Evolutionary conservation across 2,888 invertebrate genomes (phyloP).

Genomic region (Labia minor): DNA sequence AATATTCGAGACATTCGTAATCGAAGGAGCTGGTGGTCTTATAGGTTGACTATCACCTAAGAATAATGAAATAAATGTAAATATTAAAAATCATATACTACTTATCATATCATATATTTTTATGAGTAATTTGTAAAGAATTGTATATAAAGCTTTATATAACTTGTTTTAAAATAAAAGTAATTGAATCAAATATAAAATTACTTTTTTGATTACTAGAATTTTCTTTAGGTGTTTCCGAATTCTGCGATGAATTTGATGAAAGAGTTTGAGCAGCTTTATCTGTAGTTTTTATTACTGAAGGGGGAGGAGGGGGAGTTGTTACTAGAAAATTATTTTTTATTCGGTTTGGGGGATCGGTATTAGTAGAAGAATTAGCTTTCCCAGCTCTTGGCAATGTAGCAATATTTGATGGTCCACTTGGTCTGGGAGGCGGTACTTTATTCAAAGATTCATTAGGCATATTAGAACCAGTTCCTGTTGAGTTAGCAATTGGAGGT

Average conservation of each 20-base stretch:
- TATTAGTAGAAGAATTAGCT: not conserved
- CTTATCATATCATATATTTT: too few species aligned
- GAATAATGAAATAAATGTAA: not conserved
- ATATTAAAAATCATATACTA: not conserved
- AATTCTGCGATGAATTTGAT: constrained; percentile 24
- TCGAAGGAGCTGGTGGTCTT: not conserved
- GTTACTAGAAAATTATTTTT: constrained; percentile 16
- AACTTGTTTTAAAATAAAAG: too few species aligned
- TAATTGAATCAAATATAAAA: too few species aligned
- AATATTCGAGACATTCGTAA: not conserved
- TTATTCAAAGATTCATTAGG: constrained; percentile 15
- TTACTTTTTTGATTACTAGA: too few species aligned
- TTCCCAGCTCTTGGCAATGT: constrained; percentile 13
- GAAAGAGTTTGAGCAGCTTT: constrained; percentile 31
- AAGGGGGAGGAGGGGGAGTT: constrained; percentile 23
- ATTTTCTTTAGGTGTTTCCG: constrained; percentile 21
- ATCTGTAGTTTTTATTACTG: constrained; percentile 36
- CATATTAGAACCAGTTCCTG: not conserved
- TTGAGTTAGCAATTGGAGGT: constrained; percentile 22
- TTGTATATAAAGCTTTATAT: too few species aligned
- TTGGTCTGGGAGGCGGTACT: constrained; percentile 47
- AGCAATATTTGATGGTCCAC: constrained; percentile 30
- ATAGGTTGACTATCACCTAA: not conserved
- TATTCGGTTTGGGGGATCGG: not conserved
- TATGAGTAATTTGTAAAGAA: too few species aligned